Percentiles rank a stretch among this genome's conserved stretches.
Evolutionary conservation across 2,113 vertebrate genomes (phyloP).

Genomic region (Cyrtonyx montezumae): DNA sequence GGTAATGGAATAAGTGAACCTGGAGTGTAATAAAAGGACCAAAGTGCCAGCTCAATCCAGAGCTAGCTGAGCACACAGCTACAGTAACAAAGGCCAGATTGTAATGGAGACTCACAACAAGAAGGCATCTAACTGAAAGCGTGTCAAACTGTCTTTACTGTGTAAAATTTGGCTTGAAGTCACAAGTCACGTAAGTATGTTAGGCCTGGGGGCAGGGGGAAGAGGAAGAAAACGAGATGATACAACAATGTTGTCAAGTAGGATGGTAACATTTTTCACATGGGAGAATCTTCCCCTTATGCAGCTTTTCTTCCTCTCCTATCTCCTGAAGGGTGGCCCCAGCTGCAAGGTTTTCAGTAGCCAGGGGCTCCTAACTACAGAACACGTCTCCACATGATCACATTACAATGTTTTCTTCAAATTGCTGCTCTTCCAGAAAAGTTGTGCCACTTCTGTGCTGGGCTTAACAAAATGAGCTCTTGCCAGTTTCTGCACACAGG

Average conservation of each 20-base stretch:
- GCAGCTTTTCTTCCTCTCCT: neutral
- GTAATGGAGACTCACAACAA: neutral
- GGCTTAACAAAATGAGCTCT: neutral
- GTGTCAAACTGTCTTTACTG: neutral
- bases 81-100: neutral
- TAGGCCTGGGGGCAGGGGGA: neutral
- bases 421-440: fast-evolving
- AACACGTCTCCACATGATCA: neutral
- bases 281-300: neutral
- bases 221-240: neutral
- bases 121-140: neutral
- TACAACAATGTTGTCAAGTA: neutral
- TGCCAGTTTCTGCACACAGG: neutral
- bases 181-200: constrained; percentile 29
- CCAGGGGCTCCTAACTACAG: neutral
- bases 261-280: neutral
- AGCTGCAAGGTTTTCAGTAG: neutral
- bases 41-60: fast-evolving
- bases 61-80: neutral
- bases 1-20: neutral
- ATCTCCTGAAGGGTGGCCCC: neutral
- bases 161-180: constrained; percentile 45
- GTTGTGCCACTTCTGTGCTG: neutral
- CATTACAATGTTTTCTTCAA: neutral
- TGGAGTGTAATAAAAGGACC: neutral